Base-by-base conservation (phyloP, 2,888 invertebrate genomes). In the Erebia epiphron region DNA sequence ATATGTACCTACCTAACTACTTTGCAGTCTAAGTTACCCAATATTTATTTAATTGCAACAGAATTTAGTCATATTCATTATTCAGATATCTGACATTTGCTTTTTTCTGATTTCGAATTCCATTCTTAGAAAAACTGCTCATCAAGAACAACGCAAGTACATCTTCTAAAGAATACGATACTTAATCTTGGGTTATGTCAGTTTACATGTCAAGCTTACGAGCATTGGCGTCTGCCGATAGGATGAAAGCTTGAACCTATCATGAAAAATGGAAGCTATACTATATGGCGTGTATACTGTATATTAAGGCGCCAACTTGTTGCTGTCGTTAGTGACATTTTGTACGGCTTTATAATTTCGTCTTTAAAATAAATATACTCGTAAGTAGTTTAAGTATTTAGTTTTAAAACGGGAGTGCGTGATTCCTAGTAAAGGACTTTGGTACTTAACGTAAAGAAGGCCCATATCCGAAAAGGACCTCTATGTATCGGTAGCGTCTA, bases 1-100 rank as follows among this genome's bases (percentile, higher is more conserved):
- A 67, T 73, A 68, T 62, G 62, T 68, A 62, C 68, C 62, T 56
- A 68, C 67, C 60, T 66, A 62, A 57, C 57, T 61, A 66, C 67
- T 67, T 54, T 65, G 64, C 46, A 41, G 60, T 64, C 50, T 9
- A 56, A 70, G 64, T 67, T 67, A n/a, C 58, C 21, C 43, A 43
- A 11, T 58, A 11, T 35, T 50, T 64, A 54, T 67, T 61, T 43
- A 56, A 57, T 61, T 43, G 50, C 50, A 43, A 41, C 21, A 57
- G 9, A 43, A 46, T 57, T 26, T 26, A 56, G 9, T n/a, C 18
- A 66, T 56, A 66, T 46, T 49, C 18, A 49, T 21, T 49, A 21
- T 62, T 49, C 49, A 62, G 8, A 7, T 18, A 21, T 49, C 46
- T 49, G 49, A 13, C 14, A 11, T 5, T 18, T 26, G 11, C 2